phyloP scores from a whole-genome alignment of 2,797 vertebrate genomes.

The Numenius phaeopus region DNA sequence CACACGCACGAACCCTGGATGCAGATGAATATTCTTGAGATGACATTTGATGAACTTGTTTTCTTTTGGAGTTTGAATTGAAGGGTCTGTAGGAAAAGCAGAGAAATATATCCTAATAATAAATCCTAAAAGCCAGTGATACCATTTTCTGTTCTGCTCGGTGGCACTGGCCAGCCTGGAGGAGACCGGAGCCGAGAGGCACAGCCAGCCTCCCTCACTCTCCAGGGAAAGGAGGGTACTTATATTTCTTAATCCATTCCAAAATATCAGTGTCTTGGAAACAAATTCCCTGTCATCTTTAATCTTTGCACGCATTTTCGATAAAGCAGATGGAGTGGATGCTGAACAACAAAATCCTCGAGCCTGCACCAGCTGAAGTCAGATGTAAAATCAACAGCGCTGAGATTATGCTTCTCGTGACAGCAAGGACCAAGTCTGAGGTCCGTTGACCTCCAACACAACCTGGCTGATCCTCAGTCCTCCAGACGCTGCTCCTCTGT shows the following conservation, averaged over 20 bases:
- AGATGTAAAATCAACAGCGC: background rate
- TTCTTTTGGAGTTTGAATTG: background rate
- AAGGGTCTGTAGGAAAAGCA: background rate
- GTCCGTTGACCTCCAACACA: background rate
- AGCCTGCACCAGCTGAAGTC: background rate
- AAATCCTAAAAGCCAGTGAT: background rate
- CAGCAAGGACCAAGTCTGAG: background rate
- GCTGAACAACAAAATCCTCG: background rate
- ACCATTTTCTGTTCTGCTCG: background rate
- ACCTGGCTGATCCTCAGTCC: background rate
- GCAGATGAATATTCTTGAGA: conserved; percentile 15
- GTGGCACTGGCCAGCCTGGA: background rate
- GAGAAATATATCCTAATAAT: background rate
- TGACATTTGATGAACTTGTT: conserved; percentile 12
- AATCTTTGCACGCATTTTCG: background rate
- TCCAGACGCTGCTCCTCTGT: background rate
- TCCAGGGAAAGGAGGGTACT: background rate
- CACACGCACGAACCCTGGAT: background rate
- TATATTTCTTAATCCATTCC: background rate
- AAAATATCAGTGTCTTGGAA: background rate
- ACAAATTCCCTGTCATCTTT: background rate
- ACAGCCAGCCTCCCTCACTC: background rate
- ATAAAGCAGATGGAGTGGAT: background rate
- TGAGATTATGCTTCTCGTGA: background rate
- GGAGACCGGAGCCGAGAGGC: background rate